Evolutionary conservation across 2,888 invertebrate species (phyloP).

Genomic region (Watsonalla cultraria): DNA sequence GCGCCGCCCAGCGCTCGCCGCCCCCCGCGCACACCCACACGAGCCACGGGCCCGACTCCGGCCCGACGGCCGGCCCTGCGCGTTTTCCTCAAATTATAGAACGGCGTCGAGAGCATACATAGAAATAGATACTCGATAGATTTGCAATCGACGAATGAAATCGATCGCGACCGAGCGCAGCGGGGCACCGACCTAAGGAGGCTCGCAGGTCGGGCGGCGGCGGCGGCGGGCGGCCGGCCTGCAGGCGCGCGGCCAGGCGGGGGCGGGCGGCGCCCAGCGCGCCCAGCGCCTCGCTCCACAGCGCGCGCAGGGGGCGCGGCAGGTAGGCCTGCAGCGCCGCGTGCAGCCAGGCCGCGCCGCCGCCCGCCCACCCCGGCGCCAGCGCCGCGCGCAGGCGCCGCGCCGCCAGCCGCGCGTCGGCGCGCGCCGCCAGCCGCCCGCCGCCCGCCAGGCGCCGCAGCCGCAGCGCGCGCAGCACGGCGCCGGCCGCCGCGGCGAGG

Average conservation of each 20-base stretch:
- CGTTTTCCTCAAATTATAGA: not conserved
- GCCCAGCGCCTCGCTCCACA: conserved; percentile 26
- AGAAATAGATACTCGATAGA: too few relatives aligned
- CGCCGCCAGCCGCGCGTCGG: conserved; percentile 23
- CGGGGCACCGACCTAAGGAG: not conserved
- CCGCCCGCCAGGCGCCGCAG: conserved; percentile 33
- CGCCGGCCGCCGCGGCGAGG: conserved; percentile 33
- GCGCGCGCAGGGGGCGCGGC: conserved; percentile 36
- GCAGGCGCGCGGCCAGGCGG: conserved; percentile 23
- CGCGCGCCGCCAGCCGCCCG: conserved; percentile 12
- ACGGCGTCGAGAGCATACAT: too few relatives aligned
- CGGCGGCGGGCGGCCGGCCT: conserved; percentile 12
- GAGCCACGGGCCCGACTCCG: conserved; percentile 32
- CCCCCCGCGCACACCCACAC: conserved; percentile 34
- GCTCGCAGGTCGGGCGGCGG: too few relatives aligned
- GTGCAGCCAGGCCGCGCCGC: conserved; percentile 27
- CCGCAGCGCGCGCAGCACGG: conserved; percentile 32
- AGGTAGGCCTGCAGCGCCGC: conserved; percentile 31
- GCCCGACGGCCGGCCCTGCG: conserved; percentile 18
- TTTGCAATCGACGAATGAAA: too few relatives aligned
- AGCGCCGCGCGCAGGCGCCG: conserved; percentile 16
- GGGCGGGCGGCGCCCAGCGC: conserved; percentile 17
- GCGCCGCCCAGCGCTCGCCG: conserved; percentile 35
- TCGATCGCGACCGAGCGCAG: not conserved
- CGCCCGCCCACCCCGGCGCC: conserved; percentile 20